Conservation (phyloP, 2,113 vertebrate species). For the Marmota monax region DNA sequence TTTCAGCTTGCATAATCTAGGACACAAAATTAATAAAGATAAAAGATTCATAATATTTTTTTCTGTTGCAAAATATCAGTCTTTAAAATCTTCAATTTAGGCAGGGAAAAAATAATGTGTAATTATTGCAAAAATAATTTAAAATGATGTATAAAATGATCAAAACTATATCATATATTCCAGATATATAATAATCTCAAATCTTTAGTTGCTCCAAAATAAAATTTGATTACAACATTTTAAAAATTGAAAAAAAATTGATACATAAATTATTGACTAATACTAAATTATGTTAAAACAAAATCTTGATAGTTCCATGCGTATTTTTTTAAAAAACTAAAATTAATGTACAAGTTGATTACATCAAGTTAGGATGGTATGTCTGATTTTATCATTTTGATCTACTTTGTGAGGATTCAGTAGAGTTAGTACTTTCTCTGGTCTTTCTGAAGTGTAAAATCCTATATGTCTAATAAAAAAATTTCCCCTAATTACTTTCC, state of each 20-base stretch:
- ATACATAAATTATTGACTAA: not conserved
- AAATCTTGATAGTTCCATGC: not conserved
- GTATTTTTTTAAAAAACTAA: slow-evolving; percentile 17
- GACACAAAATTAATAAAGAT: slow-evolving; percentile 8
- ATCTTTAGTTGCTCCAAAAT: not conserved
- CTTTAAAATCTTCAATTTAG: not conserved
- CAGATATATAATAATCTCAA: not conserved
- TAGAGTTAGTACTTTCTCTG: not conserved
- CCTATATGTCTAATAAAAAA: not conserved
- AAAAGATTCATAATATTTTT: not conserved
- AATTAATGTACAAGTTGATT: slow-evolving; percentile 14
- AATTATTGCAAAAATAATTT: not conserved
- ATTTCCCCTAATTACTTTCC: not conserved
- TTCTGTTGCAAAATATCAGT: not conserved
- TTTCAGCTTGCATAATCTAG: not conserved
- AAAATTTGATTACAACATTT: not conserved
- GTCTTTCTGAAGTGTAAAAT: slow-evolving; percentile 11
- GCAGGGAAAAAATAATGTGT: not conserved
- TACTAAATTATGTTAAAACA: not conserved
- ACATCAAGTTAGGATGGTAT: not conserved
- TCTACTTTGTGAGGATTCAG: not conserved
- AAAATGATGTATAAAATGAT: not conserved
- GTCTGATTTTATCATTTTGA: not conserved
- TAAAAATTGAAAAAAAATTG: not conserved
- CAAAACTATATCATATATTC: not conserved